Conservation (phyloP, 2,113 vertebrate species). For the cat (Felis catus) region F.catus_Fca126_mat1.0 CM031412.1:119531001-119531500, state of each 20-base stretch:
- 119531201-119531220: background rate
- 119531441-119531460: background rate
- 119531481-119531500: background rate
- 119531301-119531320: background rate
- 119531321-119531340: background rate
- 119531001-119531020: slow-evolving; percentile 21
- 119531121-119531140: background rate
- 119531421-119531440: background rate
- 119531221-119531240: background rate
- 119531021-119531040: background rate
- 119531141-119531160: background rate
- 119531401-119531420: background rate
- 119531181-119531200: background rate
- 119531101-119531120: background rate
- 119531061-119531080: background rate
- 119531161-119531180: background rate
- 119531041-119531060: background rate
- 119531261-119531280: background rate
- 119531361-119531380: background rate
- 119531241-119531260: background rate
- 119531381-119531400: background rate
- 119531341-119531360: background rate
- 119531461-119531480: background rate
- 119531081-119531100: background rate
- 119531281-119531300: background rate